Evolutionary conservation across 2,888 invertebrate species (phyloP), one percentile per base, ranked within the genome.

Genomic region (Drosophila nr. medialis): DNA sequence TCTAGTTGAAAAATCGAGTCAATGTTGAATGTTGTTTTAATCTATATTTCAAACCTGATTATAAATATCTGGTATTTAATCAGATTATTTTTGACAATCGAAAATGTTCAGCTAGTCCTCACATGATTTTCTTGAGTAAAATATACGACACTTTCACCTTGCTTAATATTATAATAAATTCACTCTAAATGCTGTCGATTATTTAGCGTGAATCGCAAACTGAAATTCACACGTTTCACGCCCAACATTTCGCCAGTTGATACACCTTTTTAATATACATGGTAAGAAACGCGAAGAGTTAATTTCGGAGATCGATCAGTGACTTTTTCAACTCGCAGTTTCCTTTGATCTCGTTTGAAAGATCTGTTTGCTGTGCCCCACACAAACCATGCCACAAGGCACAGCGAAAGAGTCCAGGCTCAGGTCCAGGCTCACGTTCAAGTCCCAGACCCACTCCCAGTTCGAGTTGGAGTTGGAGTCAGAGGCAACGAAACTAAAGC

Each of bases 401-500:
- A 59, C 34, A 42, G 24, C 11, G 2, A 36, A 36, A 18, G 54
- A 54, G 54, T 54, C 36, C 54, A 36, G 24, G 27, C 30, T 18
- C 55, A 13, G 51, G 21, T 13, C 24, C 45, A 36, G 50, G 65
- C 59, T 64, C 66, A 74, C 68, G 61, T 11, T 55, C 38, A 24
- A 42, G 54, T 38, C 56, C n/a, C 10, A 30, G 42, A 21, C 50
- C n/a, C 21, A 29, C 36, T 34, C 32, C 1, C 3, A 65, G 70
- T 67, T 64, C 60, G 74, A 83, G 59, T 3, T 63, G 0, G 13
- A 36, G 55, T 32, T 45, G 29, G 49, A 48, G 36, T 59, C 49
- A 53, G 38, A 51, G 65, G 62, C 68, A 55, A 53, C 38, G 49
- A 65, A 80, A 77, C 72, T 82, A 80, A 90, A 89, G 78, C 82